Evolutionary conservation across 2,797 vertebrate genomes (phyloP).

Genomic region (Bradypus variegatus): DNA sequence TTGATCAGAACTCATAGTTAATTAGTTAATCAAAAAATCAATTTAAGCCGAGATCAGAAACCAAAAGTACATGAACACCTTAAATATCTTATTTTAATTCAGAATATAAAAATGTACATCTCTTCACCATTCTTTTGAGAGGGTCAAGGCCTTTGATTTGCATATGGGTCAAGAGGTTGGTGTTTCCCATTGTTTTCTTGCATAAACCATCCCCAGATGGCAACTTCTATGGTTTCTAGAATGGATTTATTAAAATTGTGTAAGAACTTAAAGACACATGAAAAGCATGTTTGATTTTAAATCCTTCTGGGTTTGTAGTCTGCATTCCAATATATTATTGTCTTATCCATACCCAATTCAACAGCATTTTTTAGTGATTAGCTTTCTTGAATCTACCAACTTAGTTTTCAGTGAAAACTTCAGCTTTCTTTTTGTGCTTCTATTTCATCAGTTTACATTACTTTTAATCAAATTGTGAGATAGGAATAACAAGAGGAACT

Average conservation of each 20-base stretch:
- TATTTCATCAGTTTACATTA: neutral
- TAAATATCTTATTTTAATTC: neutral
- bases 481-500: neutral
- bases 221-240: neutral
- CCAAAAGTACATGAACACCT: neutral
- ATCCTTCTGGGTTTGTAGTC: slow-evolving; percentile 27
- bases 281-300: neutral
- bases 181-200: neutral
- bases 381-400: neutral
- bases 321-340: slow-evolving; percentile 10
- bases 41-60: neutral
- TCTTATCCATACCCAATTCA: neutral
- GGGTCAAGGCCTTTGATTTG: neutral
- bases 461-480: neutral
- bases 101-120: neutral
- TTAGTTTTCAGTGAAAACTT: slow-evolving; percentile 5
- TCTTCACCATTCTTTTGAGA: neutral
- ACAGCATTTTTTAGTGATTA: neutral
- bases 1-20: neutral
- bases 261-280: slow-evolving; percentile 2
- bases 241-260: neutral
- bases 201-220: neutral
- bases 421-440: neutral
- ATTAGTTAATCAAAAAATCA: neutral
- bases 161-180: neutral